These are phyloP conservation scores for Betta splendens DNA, from an alignment of 2,797 vertebrate genomes.

Conservation along the genomic window DNA sequence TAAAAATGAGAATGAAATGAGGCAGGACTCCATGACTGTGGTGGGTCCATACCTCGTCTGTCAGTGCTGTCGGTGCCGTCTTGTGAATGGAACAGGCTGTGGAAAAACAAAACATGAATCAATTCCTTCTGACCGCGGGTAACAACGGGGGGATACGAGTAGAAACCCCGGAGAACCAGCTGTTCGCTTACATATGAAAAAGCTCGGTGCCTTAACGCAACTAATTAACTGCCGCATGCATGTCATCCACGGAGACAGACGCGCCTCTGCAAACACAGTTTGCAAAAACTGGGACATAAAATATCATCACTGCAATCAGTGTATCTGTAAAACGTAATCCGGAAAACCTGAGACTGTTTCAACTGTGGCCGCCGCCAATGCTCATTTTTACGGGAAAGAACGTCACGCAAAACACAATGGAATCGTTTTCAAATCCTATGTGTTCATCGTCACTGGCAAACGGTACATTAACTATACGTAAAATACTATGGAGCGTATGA, in stretches of 20 bases:
- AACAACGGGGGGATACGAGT: background rate
- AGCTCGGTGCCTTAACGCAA: slow-evolving; percentile 3
- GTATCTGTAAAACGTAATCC: background rate
- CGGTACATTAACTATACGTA: accelerated
- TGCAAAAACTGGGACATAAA: slow-evolving; percentile 20
- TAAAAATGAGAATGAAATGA: background rate
- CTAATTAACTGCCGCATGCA: slow-evolving; percentile 26
- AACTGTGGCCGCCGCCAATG: slow-evolving; percentile 19
- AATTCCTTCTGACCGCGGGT: background rate
- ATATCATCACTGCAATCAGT: background rate
- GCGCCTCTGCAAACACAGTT: slow-evolving; percentile 20
- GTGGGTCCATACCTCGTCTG: slow-evolving; percentile 14
- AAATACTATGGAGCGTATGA: accelerated
- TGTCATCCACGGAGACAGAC: slow-evolving; percentile 2
- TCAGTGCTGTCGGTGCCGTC: slow-evolving; percentile 2
- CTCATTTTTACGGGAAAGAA: slow-evolving; percentile 17
- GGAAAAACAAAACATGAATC: background rate
- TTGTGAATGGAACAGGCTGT: slow-evolving; percentile 3
- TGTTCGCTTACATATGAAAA: slow-evolving; percentile 36
- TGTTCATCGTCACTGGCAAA: background rate
- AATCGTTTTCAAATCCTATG: background rate
- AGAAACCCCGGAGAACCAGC: slow-evolving; percentile 31
- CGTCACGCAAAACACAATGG: slow-evolving; percentile 31
- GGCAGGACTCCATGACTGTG: slow-evolving; percentile 6
- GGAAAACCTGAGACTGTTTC: background rate